Evolutionary conservation across 2,888 invertebrate species (phyloP).

Genomic region (Onchidella celtica): DNA sequence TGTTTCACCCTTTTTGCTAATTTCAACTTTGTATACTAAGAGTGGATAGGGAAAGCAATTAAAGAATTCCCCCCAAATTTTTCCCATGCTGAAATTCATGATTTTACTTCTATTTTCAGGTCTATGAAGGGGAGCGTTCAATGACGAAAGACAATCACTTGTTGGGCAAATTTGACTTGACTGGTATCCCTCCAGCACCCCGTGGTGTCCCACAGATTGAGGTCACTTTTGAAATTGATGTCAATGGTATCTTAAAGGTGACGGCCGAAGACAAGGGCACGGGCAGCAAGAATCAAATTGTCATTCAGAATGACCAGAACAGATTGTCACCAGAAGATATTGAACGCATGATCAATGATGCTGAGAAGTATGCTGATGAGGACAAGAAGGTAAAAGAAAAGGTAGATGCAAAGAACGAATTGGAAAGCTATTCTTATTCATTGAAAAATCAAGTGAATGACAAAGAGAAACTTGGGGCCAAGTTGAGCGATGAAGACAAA

Average conservation of each 20-base stretch:
- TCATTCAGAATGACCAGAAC: conserved; percentile 99
- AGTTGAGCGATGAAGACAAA: conserved; percentile 93
- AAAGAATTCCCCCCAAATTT: too few relatives aligned
- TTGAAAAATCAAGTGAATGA: conserved; percentile 97
- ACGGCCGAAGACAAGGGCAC: conserved; percentile 99
- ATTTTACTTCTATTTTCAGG: too few relatives aligned
- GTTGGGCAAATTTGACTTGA: conserved; percentile 98
- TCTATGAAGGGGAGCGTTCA: conserved; percentile 98
- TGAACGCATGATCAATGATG: conserved; percentile 99
- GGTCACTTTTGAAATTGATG: conserved; percentile 82
- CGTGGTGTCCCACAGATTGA: conserved; percentile 81
- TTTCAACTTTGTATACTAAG: too few relatives aligned
- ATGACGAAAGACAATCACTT: conserved; percentile 99
- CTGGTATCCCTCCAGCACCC: conserved; percentile 92
- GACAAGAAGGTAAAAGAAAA: conserved; percentile 92
- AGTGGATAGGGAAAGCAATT: too few relatives aligned
- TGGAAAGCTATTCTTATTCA: conserved; percentile 96
- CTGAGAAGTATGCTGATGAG: conserved; percentile 99
- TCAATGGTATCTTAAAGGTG: conserved; percentile 82
- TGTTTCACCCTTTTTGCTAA: too few relatives aligned
- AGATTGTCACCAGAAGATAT: conserved; percentile 98
- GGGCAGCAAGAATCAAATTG: conserved; percentile 98
- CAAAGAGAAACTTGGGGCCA: conserved; percentile 97
- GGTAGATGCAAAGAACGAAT: conserved; percentile 97
- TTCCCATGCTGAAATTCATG: too few relatives aligned